Evolutionary conservation across 2,888 invertebrate genomes (phyloP).

Genomic region (Temnothorax ravouxi): DNA sequence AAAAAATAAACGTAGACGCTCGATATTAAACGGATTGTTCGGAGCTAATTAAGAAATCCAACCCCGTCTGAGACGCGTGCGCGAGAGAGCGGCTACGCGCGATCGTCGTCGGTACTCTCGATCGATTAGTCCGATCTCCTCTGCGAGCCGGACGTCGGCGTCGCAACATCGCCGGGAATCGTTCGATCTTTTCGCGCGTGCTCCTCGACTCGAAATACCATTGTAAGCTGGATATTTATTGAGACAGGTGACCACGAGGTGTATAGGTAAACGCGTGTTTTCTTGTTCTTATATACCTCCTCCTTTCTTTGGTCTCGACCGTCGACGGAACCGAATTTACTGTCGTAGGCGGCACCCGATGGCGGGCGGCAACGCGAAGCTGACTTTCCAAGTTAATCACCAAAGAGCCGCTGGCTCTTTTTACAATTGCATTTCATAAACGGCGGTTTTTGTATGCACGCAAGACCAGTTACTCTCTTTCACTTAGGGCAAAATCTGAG

Average conservation of each 20-base stretch:
- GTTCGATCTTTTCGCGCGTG: neutral
- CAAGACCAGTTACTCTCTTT: slow-evolving; percentile 7
- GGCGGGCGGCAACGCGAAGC: slow-evolving; percentile 18
- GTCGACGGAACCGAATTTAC: slow-evolving; percentile 61
- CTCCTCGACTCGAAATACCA: slow-evolving; percentile 14
- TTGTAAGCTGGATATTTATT: slow-evolving; percentile 64
- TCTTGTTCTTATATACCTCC: slow-evolving; percentile 3
- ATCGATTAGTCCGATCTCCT: slow-evolving; percentile 63
- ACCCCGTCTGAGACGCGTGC: slow-evolving; percentile 14
- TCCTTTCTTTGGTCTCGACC: slow-evolving; percentile 2
- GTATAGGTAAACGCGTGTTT: slow-evolving; percentile 17
- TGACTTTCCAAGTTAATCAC: slow-evolving; percentile 64
- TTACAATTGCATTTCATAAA: slow-evolving; percentile 67
- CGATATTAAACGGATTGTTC: slow-evolving; percentile 66
- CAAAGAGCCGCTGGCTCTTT: slow-evolving; percentile 63
- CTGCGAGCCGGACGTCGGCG: neutral
- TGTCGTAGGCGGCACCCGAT: slow-evolving; percentile 57
- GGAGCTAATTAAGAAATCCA: slow-evolving; percentile 74
- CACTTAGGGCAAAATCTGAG: neutral
- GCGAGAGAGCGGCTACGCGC: slow-evolving; percentile 7
- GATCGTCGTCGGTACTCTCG: slow-evolving; percentile 41
- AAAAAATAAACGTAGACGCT: slow-evolving; percentile 42
- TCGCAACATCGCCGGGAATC: slow-evolving; percentile 32
- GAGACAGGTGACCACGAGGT: slow-evolving; percentile 62
- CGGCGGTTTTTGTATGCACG: slow-evolving; percentile 56